Conservation (phyloP, 2,113 vertebrate genomes). For the Hydrolagus affinis region DNA sequence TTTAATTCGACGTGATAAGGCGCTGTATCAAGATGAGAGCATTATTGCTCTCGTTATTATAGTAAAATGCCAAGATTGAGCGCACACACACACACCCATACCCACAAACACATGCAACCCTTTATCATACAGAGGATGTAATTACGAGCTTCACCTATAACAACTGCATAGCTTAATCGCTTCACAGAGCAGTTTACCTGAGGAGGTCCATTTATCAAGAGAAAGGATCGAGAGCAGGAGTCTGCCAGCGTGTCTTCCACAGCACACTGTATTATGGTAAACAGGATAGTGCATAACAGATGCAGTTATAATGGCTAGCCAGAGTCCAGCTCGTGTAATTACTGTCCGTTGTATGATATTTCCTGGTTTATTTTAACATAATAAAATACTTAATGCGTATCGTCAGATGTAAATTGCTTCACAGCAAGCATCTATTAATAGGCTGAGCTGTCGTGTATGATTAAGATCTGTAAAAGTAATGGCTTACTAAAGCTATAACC, state of each 20-base stretch:
- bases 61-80: too few species aligned
- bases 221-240: background rate
- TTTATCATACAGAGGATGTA: background rate
- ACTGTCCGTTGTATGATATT: background rate
- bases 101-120: too few species aligned
- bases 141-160: background rate
- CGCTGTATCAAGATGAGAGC: too few species aligned
- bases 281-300: background rate
- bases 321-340: background rate
- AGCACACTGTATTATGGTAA: conserved; percentile 11
- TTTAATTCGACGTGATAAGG: too few species aligned
- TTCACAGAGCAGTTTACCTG: background rate
- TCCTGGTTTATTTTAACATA: background rate
- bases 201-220: conserved; percentile 9
- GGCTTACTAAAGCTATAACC: too few species aligned
- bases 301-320: background rate
- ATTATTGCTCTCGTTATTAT: too few species aligned
- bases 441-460: background rate
- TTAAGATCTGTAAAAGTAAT: background rate
- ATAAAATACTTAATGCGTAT: background rate
- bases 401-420: conserved; percentile 8
- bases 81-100: too few species aligned
- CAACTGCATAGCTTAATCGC: background rate
- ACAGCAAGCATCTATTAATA: background rate
- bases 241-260: background rate